These are phyloP conservation scores for Hecatera dysodea DNA, from an alignment of 2,888 invertebrate genomes.

Conservation along the genomic window DNA sequence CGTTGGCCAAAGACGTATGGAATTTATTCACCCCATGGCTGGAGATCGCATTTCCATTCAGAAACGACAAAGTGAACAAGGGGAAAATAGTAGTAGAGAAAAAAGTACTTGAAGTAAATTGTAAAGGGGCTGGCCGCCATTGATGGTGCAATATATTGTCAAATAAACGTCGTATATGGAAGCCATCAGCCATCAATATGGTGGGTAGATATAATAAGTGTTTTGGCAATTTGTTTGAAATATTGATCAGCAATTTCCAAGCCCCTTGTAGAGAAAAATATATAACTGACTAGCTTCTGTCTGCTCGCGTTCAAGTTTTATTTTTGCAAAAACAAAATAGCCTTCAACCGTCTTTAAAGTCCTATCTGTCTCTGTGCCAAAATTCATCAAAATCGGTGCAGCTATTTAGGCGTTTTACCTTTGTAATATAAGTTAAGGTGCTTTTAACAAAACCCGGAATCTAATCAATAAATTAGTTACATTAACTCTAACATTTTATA, in stretches of 20 bases:
- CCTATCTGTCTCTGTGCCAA: too few relatives aligned
- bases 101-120: slow-evolving; percentile 73
- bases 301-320: too few relatives aligned
- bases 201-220: slow-evolving; percentile 37
- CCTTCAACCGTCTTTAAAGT: too few relatives aligned
- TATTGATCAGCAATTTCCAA: slow-evolving; percentile 15
- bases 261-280: background rate
- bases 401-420: too few relatives aligned
- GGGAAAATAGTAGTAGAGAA: slow-evolving; percentile 70
- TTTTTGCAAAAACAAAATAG: too few relatives aligned
- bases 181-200: slow-evolving; percentile 40
- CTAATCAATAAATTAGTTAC: background rate
- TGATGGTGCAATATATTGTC: slow-evolving; percentile 63
- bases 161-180: slow-evolving; percentile 58
- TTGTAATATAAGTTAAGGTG: too few relatives aligned
- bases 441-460: background rate
- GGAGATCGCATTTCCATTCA: slow-evolving; percentile 78
- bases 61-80: slow-evolving; percentile 69
- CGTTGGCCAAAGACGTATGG: slow-evolving; percentile 78
- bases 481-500: background rate
- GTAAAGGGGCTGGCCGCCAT: slow-evolving; percentile 66
- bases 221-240: slow-evolving; percentile 42
- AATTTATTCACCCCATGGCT: slow-evolving; percentile 81
- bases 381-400: too few relatives aligned
- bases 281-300: too few relatives aligned